Evolutionary conservation across 1,140 invertebrate species (phyloP).

Genomic region (Venustaconcha ellipsiformis): DNA sequence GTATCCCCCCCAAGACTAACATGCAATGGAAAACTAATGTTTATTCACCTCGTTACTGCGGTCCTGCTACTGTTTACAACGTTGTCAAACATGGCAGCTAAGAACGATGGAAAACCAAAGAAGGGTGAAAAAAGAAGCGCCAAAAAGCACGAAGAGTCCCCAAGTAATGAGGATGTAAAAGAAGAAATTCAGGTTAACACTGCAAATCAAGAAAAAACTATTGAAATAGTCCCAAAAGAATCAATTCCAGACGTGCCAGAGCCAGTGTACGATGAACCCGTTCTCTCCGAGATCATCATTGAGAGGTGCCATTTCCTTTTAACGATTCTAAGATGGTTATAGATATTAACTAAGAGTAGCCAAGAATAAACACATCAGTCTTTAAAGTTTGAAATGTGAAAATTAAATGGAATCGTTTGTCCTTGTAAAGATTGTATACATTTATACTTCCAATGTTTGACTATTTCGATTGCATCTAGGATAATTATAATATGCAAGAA

Average conservation of each 20-base stretch:
- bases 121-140: slow-evolving; percentile 52
- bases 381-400: too few relatives aligned
- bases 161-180: slow-evolving; percentile 31
- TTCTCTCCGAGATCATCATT: slow-evolving; percentile 62
- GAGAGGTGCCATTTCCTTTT: slow-evolving; percentile 47
- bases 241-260: slow-evolving; percentile 62
- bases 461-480: too few relatives aligned
- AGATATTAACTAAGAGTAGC: background rate
- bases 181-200: slow-evolving; percentile 31
- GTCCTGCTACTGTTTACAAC: slow-evolving; percentile 47
- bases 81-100: slow-evolving; percentile 55
- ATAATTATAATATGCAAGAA: too few relatives aligned
- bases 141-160: slow-evolving; percentile 56
- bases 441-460: too few relatives aligned
- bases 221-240: slow-evolving; percentile 43
- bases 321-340: background rate
- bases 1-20: too few relatives aligned
- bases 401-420: too few relatives aligned
- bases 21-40: too few relatives aligned
- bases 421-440: too few relatives aligned
- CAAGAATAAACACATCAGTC: background rate
- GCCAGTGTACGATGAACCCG: slow-evolving; percentile 65
- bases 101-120: slow-evolving; percentile 43
- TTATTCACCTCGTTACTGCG: slow-evolving; percentile 24
- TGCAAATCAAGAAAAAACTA: slow-evolving; percentile 33